Percentiles rank a stretch among this genome's conserved stretches.
Conservation (phyloP, 2,888 invertebrate species). For the Sphecodes monilicornis region DNA sequence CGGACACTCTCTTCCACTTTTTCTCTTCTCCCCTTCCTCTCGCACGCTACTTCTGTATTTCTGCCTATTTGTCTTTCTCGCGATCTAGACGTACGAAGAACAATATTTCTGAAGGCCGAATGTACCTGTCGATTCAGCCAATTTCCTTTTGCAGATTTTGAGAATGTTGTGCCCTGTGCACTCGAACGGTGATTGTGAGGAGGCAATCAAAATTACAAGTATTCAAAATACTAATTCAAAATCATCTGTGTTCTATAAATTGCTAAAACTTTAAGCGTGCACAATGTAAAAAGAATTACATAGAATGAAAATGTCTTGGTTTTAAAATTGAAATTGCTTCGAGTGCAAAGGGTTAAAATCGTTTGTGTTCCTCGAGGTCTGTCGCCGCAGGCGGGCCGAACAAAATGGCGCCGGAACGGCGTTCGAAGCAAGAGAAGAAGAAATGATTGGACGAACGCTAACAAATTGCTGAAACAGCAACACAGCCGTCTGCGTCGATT, state of each 20-base stretch:
- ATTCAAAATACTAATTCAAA: too few species aligned
- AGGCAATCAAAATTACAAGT: neutral
- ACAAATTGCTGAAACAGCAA: neutral
- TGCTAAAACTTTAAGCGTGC: too few species aligned
- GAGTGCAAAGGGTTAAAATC: neutral
- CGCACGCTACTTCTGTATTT: neutral
- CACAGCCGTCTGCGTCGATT: neutral
- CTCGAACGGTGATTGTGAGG: neutral
- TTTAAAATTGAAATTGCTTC: neutral
- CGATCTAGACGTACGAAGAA: neutral
- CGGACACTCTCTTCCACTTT: conserved; percentile 1
- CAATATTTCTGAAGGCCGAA: neutral
- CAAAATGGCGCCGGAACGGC: neutral
- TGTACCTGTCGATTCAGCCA: conserved; percentile 76
- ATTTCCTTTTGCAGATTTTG: conserved; percentile 72
- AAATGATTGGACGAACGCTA: neutral
- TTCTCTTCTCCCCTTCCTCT: neutral
- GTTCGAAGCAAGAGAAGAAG: neutral
- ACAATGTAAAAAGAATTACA: too few species aligned
- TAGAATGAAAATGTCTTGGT: too few species aligned
- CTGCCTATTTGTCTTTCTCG: neutral
- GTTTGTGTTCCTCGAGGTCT: neutral
- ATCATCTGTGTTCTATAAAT: too few species aligned
- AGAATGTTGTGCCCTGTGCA: neutral
- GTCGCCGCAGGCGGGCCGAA: neutral